Evolutionary conservation across 2,797 vertebrate species (phyloP).

Genomic region (Hemitrygon akajei): DNA sequence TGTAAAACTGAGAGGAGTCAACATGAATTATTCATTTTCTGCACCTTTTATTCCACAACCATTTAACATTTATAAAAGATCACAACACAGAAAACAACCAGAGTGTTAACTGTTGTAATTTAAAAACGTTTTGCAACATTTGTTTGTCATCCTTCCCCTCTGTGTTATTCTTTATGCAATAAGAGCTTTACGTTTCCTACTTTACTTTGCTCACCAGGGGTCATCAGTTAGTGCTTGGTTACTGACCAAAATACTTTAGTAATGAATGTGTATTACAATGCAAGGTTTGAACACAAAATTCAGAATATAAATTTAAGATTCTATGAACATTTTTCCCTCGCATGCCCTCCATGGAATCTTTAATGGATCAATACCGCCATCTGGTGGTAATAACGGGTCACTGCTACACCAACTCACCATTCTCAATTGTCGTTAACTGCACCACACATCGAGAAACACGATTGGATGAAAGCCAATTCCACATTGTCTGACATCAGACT

Average conservation of each 20-base stretch:
- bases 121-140: neutral
- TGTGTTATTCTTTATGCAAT: neutral
- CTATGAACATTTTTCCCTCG: neutral
- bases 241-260: neutral
- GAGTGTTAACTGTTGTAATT: neutral
- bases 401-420: neutral
- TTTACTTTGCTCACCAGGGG: neutral
- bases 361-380: neutral
- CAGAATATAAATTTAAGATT: neutral
- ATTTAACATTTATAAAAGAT: neutral
- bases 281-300: neutral
- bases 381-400: slow-evolving; percentile 4
- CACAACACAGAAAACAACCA: neutral
- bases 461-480: neutral
- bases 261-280: neutral
- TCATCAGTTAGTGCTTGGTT: neutral
- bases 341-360: too few relatives aligned
- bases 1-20: neutral
- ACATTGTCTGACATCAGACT: neutral
- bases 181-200: neutral
- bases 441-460: neutral
- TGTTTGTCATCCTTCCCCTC: neutral
- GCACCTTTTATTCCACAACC: neutral
- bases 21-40: neutral
- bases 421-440: neutral